Conservation (phyloP, 2,888 invertebrate species). For the Orthonychiurus folsomi region DNA sequence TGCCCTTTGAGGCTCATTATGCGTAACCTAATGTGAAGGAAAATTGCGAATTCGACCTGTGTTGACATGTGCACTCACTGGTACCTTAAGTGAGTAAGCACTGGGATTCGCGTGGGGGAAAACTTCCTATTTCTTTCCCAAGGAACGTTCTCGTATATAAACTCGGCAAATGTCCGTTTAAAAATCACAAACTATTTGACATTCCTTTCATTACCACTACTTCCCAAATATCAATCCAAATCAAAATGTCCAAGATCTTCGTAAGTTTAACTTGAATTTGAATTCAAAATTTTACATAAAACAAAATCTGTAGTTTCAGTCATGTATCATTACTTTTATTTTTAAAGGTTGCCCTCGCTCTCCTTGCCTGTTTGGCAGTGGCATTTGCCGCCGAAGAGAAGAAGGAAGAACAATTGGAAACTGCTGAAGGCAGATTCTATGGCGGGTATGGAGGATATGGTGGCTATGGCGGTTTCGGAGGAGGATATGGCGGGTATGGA, state of each 20-base stretch:
- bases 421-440: constrained; percentile 3
- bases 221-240: background rate
- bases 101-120: background rate
- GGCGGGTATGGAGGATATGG: constrained; percentile 6
- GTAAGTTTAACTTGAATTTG: background rate
- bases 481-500: too few relatives aligned
- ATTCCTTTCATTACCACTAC: background rate
- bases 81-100: background rate
- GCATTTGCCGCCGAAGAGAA: constrained; percentile 4
- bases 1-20: too few relatives aligned
- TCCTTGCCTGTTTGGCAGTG: constrained; percentile 2
- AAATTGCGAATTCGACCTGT: background rate
- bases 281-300: background rate
- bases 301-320: background rate
- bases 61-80: background rate
- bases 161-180: background rate
- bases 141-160: background rate
- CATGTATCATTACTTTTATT: too few relatives aligned
- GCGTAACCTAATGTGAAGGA: too few relatives aligned
- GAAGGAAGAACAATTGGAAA: constrained; percentile 4
- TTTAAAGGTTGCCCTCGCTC: background rate
- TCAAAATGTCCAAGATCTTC: constrained; percentile 2
- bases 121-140: background rate
- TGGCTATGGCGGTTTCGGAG: constrained; percentile 3
- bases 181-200: background rate